These are phyloP conservation scores for Siphamia tubifer DNA, from an alignment of 2,113 vertebrate species.

Conservation along the genomic window DNA sequence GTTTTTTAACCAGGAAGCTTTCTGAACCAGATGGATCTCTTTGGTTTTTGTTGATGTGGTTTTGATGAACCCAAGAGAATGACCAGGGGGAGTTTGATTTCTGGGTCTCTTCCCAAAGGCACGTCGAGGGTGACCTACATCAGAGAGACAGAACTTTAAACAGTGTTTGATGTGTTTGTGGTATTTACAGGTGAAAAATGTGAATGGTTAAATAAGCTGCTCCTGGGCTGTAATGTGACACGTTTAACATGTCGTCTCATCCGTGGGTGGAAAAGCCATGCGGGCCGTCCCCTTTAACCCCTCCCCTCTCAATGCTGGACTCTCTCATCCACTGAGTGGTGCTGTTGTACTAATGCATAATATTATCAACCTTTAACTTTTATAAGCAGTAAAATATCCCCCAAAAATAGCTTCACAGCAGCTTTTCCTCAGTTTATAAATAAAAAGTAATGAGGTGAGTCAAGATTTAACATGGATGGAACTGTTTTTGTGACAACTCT, in stretches of 20 bases:
- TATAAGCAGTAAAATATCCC: too few relatives aligned
- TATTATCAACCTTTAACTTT: too few relatives aligned
- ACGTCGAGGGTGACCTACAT: slow-evolving; percentile 67
- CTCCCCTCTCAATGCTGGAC: not conserved
- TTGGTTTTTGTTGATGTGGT: slow-evolving; percentile 39
- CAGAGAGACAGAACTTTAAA: not conserved
- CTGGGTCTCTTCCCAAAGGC: slow-evolving; percentile 42
- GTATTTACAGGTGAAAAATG: not conserved
- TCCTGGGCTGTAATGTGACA: slow-evolving; percentile 49
- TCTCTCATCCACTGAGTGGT: not conserved
- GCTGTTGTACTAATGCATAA: not conserved
- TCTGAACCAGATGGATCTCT: slow-evolving; percentile 56
- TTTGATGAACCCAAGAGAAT: slow-evolving; percentile 48
- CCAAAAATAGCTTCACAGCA: too few relatives aligned
- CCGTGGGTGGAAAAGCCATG: not conserved
- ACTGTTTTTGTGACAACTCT: too few relatives aligned
- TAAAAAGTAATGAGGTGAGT: too few relatives aligned
- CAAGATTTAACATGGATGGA: too few relatives aligned
- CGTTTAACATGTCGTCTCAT: slow-evolving; percentile 4
- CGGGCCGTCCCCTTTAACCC: not conserved
- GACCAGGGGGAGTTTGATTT: slow-evolving; percentile 74
- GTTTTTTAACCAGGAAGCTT: slow-evolving; percentile 31
- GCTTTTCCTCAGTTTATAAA: too few relatives aligned
- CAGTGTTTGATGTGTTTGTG: not conserved
- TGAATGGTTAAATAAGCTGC: too few relatives aligned